Evolutionary conservation across 2,113 vertebrate genomes (phyloP), one percentile per base, ranked within the genome.

Genomic region (Etheostoma spectabile): DNA sequence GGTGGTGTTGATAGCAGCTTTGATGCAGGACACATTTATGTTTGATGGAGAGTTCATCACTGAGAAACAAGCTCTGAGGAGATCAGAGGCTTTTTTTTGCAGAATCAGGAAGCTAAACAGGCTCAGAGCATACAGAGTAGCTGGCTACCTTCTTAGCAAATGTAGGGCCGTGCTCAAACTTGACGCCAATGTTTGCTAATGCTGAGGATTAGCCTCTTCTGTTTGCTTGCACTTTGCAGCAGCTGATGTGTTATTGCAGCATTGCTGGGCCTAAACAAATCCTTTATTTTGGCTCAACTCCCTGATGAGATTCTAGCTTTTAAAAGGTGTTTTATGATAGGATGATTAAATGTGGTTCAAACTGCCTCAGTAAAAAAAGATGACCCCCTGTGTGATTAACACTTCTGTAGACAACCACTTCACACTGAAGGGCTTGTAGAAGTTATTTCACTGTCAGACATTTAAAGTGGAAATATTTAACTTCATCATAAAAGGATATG

Each of bases 51-150:
- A 80, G 65, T 88, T 90, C 84, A 89, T 86, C 85, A 77, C 72
- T 82, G 49, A n/a, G 77, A 77, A 79, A 52, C 35, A 85, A 77
- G 85, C 72, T 70, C 42, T 55, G 55, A 71, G 75, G 57, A 86
- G 87, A 92, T 92, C 90, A 90, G 77, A 88, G 80, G 56, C 8
- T 16, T 63, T 46, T 86, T 59, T 85, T 65, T 77, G 53, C 64
- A 24, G 76, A 86, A 88, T 89, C 80, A 72, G 65, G 74, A 85
- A 74, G 83, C 86, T 86, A 86, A 91, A 91, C 89, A 92, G 79
- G 77, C 33, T 86, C 60, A 51, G 55, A 81, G 85, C 81, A 60
- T 59, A 49, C 49, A 42, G 61, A 56, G 73, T 62, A 83, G 86
- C 76, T 88, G 74, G 85, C 77, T 70, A 64, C 70, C 74, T 89